Base-by-base conservation (phyloP, 1,140 invertebrate species). In the Zaprionus tsacasi region DNA sequence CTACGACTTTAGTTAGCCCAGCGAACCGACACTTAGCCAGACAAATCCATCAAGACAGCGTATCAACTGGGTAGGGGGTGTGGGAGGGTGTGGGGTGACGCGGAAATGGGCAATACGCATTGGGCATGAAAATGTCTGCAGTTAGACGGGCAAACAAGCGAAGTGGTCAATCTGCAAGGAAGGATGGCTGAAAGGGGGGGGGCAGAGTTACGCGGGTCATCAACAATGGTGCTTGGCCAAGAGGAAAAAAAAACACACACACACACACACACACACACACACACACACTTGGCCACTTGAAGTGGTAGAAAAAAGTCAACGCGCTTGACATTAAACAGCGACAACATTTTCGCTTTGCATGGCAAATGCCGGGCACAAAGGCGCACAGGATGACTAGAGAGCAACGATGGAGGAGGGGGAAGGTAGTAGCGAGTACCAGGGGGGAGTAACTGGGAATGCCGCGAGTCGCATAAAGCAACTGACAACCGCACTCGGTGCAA, bases 281-380 rank as follows among this genome's bases (percentile, higher is more conserved):
- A 6, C 45, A 12, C 45, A 48, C 45, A 48, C 45, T 13, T 1
- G 27, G 54, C 13, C 33, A 55, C 52, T 33, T 35, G 33, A 57
- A 56, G n/a, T n/a, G 30, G 30, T 30, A 66, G 36, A 75, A 71
- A 74, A 82, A 81, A 82, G 59, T 68, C 67, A 67, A 64, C 80
- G 80, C 72, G 80, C 72, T 87, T 88, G 83, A 87, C 83, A 88
- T 87, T 87, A 87, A 88, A 87, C 83, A 87, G 83, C 77, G 83
- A 82, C 80, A 88, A 88, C 77, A 88, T 88, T 87, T 83, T 87
- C 77, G 77, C 77, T 87, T 82, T 80, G 77, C 80, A 80, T 87
- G 83, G 73, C 64, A 82, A 87, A 88, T 87, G 79, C 67, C 80
- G 57, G 76, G 27, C 77, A 87, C 83, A 88, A 88, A 78, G 83